phyloP scores from a whole-genome alignment of 2,888 invertebrate species.

The Gordius sp. region DNA sequence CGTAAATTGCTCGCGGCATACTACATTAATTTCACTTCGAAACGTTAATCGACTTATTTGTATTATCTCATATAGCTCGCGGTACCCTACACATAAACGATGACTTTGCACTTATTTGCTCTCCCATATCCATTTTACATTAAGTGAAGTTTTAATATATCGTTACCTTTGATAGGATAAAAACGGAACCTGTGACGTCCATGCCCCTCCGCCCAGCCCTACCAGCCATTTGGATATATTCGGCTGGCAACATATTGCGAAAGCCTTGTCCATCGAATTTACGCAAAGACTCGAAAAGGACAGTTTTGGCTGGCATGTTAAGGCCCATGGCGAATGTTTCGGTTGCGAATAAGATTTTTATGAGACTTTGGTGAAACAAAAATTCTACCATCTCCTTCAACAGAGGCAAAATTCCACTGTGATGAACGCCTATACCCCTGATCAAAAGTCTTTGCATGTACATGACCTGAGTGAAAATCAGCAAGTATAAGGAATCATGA shows the following conservation, averaged over 20 bases:
- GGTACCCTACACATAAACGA: no score
- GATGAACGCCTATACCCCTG: conserved; percentile 81
- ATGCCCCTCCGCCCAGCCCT: conserved; percentile 74
- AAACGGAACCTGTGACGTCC: conserved; percentile 75
- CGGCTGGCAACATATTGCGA: conserved; percentile 55
- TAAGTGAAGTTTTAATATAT: no score
- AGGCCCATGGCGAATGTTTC: conserved; percentile 99
- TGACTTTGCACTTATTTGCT: no score
- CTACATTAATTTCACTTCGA: no score
- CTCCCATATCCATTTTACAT: no score
- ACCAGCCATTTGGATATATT: conserved; percentile 95
- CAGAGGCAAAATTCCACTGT: conserved; percentile 85
- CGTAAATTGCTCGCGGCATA: no score
- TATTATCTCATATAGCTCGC: no score
- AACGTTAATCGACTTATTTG: no score
- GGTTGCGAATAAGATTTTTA: conserved; percentile 78
- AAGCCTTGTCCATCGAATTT: conserved; percentile 65
- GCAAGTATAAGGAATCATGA: no score
- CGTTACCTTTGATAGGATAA: conserved; percentile 45
- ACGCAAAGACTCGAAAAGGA: conserved; percentile 64
- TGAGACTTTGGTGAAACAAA: conserved; percentile 67
- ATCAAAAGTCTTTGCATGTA: conserved; percentile 32
- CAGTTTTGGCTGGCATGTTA: conserved; percentile 94
- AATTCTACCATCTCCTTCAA: conserved; percentile 97
- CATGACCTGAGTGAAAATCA: neutral